These are phyloP conservation scores for Autographa gamma DNA, from an alignment of 2,888 invertebrate genomes.

Conservation along the genomic window DNA sequence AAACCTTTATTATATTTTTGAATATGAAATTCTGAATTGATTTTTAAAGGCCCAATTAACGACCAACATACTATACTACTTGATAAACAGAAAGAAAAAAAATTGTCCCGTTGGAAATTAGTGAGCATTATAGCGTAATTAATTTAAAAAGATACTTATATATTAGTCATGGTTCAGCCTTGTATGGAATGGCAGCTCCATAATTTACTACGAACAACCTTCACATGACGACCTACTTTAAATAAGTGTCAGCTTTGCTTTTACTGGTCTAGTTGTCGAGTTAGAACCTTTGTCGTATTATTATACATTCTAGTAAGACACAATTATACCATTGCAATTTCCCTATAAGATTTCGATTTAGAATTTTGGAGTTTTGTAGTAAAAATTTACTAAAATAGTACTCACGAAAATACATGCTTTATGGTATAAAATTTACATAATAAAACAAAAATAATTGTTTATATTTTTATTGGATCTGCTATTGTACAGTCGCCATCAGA, in stretches of 20 bases:
- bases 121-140: background rate
- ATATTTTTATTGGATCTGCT: too few relatives aligned
- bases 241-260: constrained; percentile 31
- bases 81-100: too few relatives aligned
- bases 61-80: too few relatives aligned
- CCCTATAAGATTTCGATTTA: background rate
- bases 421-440: too few relatives aligned
- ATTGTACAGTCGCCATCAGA: too few relatives aligned
- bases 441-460: too few relatives aligned
- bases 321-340: background rate
- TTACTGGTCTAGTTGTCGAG: constrained; percentile 23
- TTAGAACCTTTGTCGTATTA: constrained; percentile 7
- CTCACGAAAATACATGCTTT: too few relatives aligned
- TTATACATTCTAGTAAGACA: background rate
- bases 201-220: constrained; percentile 34
- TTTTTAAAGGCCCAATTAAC: too few relatives aligned
- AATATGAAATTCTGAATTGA: too few relatives aligned
- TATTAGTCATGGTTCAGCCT: constrained; percentile 21
- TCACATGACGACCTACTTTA: constrained; percentile 41
- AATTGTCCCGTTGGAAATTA: too few relatives aligned
- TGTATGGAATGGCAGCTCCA: constrained; percentile 24
- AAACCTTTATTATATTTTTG: too few relatives aligned
- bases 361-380: background rate
- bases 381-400: too few relatives aligned
- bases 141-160: background rate